Evolutionary conservation across 2,797 vertebrate genomes (phyloP), one percentile per base, ranked within the genome.

Genomic region (Vespertilio murinus): DNA sequence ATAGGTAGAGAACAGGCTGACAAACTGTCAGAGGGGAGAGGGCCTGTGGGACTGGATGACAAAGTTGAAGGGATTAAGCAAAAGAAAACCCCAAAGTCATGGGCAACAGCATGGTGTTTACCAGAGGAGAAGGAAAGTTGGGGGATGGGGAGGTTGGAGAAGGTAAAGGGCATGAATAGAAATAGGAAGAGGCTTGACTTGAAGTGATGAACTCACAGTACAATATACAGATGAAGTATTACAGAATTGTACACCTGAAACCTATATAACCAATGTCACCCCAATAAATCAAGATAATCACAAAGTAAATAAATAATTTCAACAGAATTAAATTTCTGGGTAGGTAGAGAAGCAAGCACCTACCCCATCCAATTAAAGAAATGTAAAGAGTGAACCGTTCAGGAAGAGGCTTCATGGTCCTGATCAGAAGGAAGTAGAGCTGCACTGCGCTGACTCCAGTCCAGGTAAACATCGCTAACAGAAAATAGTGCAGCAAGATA

Each of bases 391-490:
- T 97, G 97, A 98, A 98, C 95, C 86, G 33, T 0, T 0, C 33
- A 0, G 98, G 98, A 28, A 98, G 94, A 0, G 56, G 95, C 13
- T 69, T 94, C 23, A 38, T 93, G 65, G 95, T 70, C 25, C 95
- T 94, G 18, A 97, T 79, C 14, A 99, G 92, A 80, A 98, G 52
- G 30, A 98, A 85, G 33, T 97, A 97, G 95, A 99, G 52, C 49
- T 98, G 98, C 0, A 95, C 85, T 11, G 96, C 97, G 1, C 93
- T 98, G 38, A 99, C 16, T 2, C 95, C 92, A 83, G 96, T 98
- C 98, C 98, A 98, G 85, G 91, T 95, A 91, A 99, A 98, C 0
- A 98, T 97, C 0, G 94, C 97, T 71, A 99, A 40, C 77, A 98
- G 96, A 93, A 99, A 98, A 81, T 93, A 98, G 70, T 98, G 98